Evolutionary conservation across 1,140 invertebrate species (phyloP).

Genomic region (Tetragonula clypearis): DNA sequence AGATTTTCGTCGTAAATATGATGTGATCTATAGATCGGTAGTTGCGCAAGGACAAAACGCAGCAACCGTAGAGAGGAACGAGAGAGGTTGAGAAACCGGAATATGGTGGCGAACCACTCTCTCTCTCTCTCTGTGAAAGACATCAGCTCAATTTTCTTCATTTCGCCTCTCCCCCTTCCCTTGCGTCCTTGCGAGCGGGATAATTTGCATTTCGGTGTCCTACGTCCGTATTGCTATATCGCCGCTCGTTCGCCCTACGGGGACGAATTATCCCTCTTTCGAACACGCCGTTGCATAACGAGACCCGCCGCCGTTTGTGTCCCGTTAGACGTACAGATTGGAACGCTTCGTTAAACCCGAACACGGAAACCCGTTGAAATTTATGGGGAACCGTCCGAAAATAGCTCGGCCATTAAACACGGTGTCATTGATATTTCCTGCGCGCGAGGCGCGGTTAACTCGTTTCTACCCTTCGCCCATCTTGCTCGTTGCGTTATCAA

Average conservation of each 20-base stretch:
- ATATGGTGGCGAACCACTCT: background rate
- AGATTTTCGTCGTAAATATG: background rate
- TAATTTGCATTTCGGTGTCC: slow-evolving; percentile 72
- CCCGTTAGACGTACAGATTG: slow-evolving; percentile 69
- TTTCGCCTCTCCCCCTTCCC: slow-evolving; percentile 41
- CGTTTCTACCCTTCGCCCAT: too few species aligned
- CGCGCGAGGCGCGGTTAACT: too few species aligned
- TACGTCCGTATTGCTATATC: slow-evolving; percentile 52
- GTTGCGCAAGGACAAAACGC: slow-evolving; percentile 48
- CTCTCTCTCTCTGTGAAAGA: background rate
- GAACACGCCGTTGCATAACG: slow-evolving; percentile 69
- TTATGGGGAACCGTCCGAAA: background rate
- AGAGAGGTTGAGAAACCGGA: slow-evolving; percentile 34
- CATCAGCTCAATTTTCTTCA: slow-evolving; percentile 51
- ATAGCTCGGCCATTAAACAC: background rate
- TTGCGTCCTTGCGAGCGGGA: slow-evolving; percentile 64
- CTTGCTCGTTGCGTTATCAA: background rate
- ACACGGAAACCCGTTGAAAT: background rate
- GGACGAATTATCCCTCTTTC: slow-evolving; percentile 70
- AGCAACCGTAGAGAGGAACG: background rate
- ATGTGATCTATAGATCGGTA: slow-evolving; percentile 5
- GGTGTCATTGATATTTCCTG: background rate
- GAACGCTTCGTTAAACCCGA: slow-evolving; percentile 27
- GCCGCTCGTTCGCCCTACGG: slow-evolving; percentile 59
- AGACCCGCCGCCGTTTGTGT: slow-evolving; percentile 40